phyloP scores from a whole-genome alignment of 2,888 invertebrate species.

The Augochlorella aurata region DNA sequence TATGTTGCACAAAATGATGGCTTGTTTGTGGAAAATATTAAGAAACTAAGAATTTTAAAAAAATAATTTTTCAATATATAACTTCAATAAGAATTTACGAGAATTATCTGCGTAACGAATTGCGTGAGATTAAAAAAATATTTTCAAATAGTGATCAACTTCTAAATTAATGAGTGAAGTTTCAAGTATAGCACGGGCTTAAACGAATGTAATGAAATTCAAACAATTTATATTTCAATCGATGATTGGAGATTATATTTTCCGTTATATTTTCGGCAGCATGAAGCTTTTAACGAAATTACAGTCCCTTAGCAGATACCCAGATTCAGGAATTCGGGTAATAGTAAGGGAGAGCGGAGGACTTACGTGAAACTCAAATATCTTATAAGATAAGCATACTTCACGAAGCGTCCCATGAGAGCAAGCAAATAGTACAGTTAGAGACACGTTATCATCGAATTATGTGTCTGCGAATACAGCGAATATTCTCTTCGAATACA shows the following conservation, averaged over 20 bases:
- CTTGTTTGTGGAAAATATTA: too few relatives aligned
- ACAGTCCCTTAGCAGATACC: not conserved
- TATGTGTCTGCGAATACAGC: constrained; percentile 34
- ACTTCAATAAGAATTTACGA: too few relatives aligned
- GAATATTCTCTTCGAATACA: constrained; percentile 17
- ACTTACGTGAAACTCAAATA: not conserved
- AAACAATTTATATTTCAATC: too few relatives aligned
- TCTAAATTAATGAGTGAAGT: not conserved
- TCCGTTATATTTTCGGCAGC: not conserved
- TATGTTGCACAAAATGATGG: too few relatives aligned
- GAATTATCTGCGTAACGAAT: too few relatives aligned
- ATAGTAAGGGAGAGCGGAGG: not conserved
- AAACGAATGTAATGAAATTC: not conserved
- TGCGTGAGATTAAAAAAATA: not conserved
- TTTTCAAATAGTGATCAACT: not conserved
- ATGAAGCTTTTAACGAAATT: not conserved
- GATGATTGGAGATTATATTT: too few relatives aligned
- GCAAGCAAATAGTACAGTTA: constrained; percentile 33
- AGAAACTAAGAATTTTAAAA: too few relatives aligned
- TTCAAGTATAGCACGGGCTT: not conserved
- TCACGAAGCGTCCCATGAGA: constrained; percentile 16
- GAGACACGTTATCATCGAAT: constrained; percentile 38
- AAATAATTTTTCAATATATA: too few relatives aligned
- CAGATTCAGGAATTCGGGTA: not conserved
- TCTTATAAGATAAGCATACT: constrained; percentile 11